Evolutionary conservation across 2,797 vertebrate species (phyloP), one percentile per base, ranked within the genome.

Genomic region (Psittacula derbiana): DNA sequence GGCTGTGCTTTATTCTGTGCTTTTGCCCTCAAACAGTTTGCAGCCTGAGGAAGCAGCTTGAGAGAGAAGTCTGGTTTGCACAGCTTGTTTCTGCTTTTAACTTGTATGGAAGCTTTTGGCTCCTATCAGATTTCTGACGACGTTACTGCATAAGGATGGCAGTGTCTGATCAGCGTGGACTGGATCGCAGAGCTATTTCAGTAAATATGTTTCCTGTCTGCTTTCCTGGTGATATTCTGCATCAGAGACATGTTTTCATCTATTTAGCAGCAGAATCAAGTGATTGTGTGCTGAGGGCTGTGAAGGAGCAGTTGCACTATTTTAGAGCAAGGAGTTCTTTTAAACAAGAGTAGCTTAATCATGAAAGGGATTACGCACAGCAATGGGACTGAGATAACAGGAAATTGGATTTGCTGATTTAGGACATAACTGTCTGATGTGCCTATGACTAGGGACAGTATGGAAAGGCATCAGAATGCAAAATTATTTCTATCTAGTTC

Each of bases 331-430:
- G 55, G 73, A 88, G 67, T 24, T 90, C 67, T 92, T 94, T 87
- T 74, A 90, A 92, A 86, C 83, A 96, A 95, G 80, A 81, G 86
- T 85, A 92, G 66, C 69, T 92, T 94, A 88, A 95, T 92, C 84
- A 81, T 67, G 47, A 93, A 85, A 95, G 57, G 47, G 41, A 90
- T 95, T 94, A 81, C 3, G 25, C 78, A 91, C 30, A 90, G 33
- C 67, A 86, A 88, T 73, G 44, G 80, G 43, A 62, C 55, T 49
- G 71, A 93, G 86, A 88, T 60, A 76, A 60, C 41, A 92, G 91
- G 73, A 94, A 95, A 95, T 94, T 94, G 58, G 73, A 93, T 93
- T 96, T 95, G 79, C 84, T 89, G 81, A 94, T 94, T 94, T 93
- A 92, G 80, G 86, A 91, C 64, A 58, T 71, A 87, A 81, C 53